phyloP scores from a whole-genome alignment of 2,888 invertebrate species.

The Adela reaumurella region DNA sequence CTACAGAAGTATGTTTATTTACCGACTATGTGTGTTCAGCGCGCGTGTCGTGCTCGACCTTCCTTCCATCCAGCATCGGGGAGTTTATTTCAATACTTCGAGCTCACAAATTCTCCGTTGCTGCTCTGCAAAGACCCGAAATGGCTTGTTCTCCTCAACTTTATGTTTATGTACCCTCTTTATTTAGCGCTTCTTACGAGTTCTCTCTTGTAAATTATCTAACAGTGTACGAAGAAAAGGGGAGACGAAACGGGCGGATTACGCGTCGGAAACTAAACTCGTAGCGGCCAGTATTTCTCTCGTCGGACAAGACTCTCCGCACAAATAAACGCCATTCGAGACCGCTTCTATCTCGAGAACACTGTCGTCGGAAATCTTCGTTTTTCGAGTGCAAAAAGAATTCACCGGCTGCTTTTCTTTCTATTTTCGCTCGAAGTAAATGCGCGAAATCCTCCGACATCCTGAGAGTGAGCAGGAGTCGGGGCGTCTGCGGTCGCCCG shows the following conservation, averaged over 20 bases:
- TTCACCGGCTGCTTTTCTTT: constrained; percentile 16
- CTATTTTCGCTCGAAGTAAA: constrained; percentile 22
- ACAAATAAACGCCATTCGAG: constrained; percentile 26
- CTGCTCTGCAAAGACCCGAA: neutral
- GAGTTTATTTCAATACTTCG: too few species aligned
- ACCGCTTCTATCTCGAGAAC: constrained; percentile 18
- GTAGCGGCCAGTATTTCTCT: neutral
- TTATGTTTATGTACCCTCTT: neutral
- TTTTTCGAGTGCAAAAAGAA: constrained; percentile 19
- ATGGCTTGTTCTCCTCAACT: neutral
- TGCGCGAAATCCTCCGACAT: constrained; percentile 33
- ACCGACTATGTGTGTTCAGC: neutral
- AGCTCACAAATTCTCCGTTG: neutral
- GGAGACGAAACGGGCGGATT: neutral
- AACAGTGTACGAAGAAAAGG: neutral
- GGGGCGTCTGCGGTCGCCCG: constrained; percentile 8
- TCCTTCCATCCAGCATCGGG: too few species aligned
- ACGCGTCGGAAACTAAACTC: neutral
- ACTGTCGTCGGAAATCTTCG: constrained; percentile 24
- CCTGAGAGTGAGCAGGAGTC: constrained; percentile 27
- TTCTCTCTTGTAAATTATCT: neutral
- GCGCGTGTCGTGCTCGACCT: too few species aligned
- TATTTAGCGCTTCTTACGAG: neutral
- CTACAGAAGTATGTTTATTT: neutral
- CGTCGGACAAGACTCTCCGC: constrained; percentile 3